Evolutionary conservation across 1,140 invertebrate species (phyloP).

Genomic region (Drosophila bipectinata): DNA sequence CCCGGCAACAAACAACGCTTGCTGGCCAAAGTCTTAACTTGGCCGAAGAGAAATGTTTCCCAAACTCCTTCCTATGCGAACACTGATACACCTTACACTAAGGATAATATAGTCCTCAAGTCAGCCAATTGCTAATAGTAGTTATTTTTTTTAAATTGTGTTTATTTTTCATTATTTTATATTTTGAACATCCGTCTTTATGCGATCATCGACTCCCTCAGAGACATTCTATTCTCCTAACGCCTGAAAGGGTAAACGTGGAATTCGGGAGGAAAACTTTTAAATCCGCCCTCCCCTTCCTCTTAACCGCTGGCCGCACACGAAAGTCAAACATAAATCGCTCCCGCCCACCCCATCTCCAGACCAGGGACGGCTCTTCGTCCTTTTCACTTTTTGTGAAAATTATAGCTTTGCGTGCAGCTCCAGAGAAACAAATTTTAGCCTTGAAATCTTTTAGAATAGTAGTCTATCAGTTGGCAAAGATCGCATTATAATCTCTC

Average conservation of each 20-base stretch:
- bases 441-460: neutral
- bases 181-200: neutral
- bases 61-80: neutral
- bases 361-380: neutral
- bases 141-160: too few species aligned
- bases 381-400: conserved; percentile 50
- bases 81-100: neutral
- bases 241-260: conserved; percentile 12
- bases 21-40: conserved; percentile 69
- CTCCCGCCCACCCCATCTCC: conserved; percentile 34
- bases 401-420: conserved; percentile 57
- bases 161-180: neutral
- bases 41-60: neutral
- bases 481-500: neutral
- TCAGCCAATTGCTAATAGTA: too few species aligned
- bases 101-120: neutral
- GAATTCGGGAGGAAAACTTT: conserved; percentile 36
- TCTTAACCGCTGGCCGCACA: conserved; percentile 67
- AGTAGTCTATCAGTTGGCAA: neutral
- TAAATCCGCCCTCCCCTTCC: conserved; percentile 52
- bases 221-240: conserved; percentile 38
- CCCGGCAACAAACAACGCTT: conserved; percentile 11
- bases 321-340: conserved; percentile 81
- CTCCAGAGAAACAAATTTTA: conserved; percentile 8
- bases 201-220: conserved; percentile 26